Conservation (phyloP, 1,140 invertebrate genomes). For the Eumaeus atala region DNA sequence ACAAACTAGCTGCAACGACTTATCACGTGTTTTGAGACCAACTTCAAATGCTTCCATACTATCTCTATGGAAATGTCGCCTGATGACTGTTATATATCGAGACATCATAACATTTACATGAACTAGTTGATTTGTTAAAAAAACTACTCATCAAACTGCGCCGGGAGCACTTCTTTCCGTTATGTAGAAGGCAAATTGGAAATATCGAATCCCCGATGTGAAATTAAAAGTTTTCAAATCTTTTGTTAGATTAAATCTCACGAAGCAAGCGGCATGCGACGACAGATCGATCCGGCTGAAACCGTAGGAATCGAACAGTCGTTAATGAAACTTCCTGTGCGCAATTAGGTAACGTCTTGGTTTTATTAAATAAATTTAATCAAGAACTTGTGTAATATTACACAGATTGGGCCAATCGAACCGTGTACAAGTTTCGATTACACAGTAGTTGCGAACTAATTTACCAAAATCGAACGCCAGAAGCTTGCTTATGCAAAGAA, state of each 20-base stretch:
- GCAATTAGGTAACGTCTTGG: slow-evolving; percentile 71
- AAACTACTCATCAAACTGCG: too few relatives aligned
- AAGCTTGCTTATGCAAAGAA: slow-evolving; percentile 44
- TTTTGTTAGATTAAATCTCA: slow-evolving; percentile 36
- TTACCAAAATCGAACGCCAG: slow-evolving; percentile 54
- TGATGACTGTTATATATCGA: too few relatives aligned
- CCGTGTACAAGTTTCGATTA: slow-evolving; percentile 70
- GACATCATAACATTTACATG: too few relatives aligned
- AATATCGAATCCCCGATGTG: slow-evolving; percentile 37
- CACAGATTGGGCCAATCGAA: slow-evolving; percentile 70
- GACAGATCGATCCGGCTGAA: slow-evolving; percentile 49
- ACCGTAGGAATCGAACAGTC: slow-evolving; percentile 63
- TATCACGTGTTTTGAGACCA: too few relatives aligned
- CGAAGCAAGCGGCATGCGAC: slow-evolving; percentile 24
- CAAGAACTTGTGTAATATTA: slow-evolving; percentile 74
- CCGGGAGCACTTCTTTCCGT: too few relatives aligned
- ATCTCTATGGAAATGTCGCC: too few relatives aligned
- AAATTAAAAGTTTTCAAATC: slow-evolving; percentile 32
- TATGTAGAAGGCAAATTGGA: too few relatives aligned
- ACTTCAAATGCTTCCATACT: too few relatives aligned
- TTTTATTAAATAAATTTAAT: slow-evolving; percentile 75
- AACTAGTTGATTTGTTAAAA: too few relatives aligned
- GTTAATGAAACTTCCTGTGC: slow-evolving; percentile 65
- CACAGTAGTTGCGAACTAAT: slow-evolving; percentile 69
- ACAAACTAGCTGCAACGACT: too few relatives aligned